Base-by-base conservation (phyloP, 2,797 vertebrate species). In the Clarias fuscus region DNA sequence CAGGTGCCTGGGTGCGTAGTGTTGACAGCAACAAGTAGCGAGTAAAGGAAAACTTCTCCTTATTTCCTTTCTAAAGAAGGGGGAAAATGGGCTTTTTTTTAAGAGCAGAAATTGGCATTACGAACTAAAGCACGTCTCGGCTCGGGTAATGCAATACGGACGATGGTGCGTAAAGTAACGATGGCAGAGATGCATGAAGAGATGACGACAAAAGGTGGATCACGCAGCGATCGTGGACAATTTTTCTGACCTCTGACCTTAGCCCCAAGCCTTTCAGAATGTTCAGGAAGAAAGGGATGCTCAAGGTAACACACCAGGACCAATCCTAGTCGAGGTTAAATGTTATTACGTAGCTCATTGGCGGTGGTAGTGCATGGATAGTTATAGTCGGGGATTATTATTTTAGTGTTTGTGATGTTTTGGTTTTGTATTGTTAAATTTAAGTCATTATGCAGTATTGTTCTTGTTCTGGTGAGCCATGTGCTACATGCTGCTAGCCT, bases 201-300 rank as follows among this genome's bases (percentile, higher is more conserved):
- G 78, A n/a, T 81, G 73, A 85, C 53, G 13, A 77, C 87, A 76
- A 22, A 33, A 37, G 72, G 22, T 62, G 78, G 82, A 67, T 48
- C n/a, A 65, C 11, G 6, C 40, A 2, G 20, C 33, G 78, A 56
- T 59, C 40, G 48, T 43, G 71, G 75, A 13, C 58, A 58, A 62
- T 13, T 8, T 33, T 86, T 84, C 65, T 76, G 77, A 82, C 27
- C 76, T 86, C 22, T 76, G 27, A 76, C 71, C 83, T 61, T 84
- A 71, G 67, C 43, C 18, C 33, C 67, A 20, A 61, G 14, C 4
- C 33, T 59, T 56, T 59, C 85, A 75, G 79, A 84, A 91, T 91
- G 92, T 91, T 91, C 80, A 90, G 85, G 90, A 91, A 87, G 84
- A 90, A 83, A 86, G 88, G 82, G 73, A 67, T 90, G 85, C 68